A percentile compares a stretch with the other conserved stretches of the same genome.
Evolutionary conservation across 2,113 vertebrate genomes (phyloP).

Genomic region (Antechinus stuartii): DNA sequence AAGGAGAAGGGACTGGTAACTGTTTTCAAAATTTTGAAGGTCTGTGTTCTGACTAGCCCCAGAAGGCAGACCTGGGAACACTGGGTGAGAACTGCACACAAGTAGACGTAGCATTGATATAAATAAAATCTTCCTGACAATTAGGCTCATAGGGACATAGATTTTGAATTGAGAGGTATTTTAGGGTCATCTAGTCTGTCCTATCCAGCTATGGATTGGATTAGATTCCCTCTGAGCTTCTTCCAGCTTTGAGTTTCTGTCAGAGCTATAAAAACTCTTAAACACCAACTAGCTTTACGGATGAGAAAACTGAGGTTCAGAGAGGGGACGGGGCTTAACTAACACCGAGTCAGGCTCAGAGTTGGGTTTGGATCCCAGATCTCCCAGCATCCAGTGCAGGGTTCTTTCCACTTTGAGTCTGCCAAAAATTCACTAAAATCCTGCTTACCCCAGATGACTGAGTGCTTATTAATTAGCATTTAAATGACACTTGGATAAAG

Average conservation of each 20-base stretch:
- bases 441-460: conserved; percentile 5
- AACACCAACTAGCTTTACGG: background rate
- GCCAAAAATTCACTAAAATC: background rate
- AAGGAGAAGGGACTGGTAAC: background rate
- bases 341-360: background rate
- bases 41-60: background rate
- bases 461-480: conserved; percentile 8
- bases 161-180: background rate
- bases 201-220: background rate
- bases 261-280: background rate
- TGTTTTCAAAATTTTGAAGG: background rate
- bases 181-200: background rate
- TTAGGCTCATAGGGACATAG: background rate
- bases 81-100: background rate
- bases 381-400: background rate
- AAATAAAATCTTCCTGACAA: background rate
- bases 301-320: background rate
- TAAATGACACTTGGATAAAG: conserved; percentile 7
- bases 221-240: background rate
- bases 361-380: background rate
- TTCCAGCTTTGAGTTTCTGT: background rate
- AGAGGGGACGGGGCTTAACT: background rate
- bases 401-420: background rate
- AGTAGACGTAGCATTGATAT: background rate
- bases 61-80: background rate